Base-by-base conservation (phyloP, 1,140 invertebrate genomes). In the Bombus picipes region DNA sequence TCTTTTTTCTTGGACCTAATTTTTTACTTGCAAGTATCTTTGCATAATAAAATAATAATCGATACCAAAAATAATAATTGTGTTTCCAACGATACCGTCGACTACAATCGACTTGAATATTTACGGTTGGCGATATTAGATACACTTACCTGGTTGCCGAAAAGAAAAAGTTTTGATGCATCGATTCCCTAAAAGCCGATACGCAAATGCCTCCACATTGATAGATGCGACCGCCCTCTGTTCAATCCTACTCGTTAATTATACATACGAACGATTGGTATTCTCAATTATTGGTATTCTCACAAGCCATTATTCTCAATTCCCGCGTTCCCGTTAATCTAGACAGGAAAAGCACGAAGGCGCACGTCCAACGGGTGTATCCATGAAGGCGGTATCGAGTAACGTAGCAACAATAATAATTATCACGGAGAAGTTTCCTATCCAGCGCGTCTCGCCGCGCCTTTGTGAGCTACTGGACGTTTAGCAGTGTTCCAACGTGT, bases 321-420 rank as follows among this genome's bases (percentile, higher is more conserved):
- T 22, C 39, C 25, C 57, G 15, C 8, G 32, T 83, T 37, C 22
- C 5, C 28, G 73, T 39, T 34, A 53, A 77, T 83, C 81, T 47
- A 41, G 81, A 83, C 68, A 77, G 73, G n/a, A 28, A 74, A 15
- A 34, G 62, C 73, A 32, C 34, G n/a, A 57, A 59, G 62, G 22
- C 43, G 34, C 12, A 15, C 12, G 34, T 53, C 43, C 15, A 43
- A 41, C 43, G 37, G 9, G 3, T 12, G 34, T 65, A 71, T 47
- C 53, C 75, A 43, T 41, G 53, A 47, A 28, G 32, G 41, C 41
- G 13, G 78, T 85, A 81, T 74, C 81, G 62, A 53, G 53, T 47
- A 39, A 66, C 82, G n/a, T 37, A 53, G 82, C 82, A 85, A 87
- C 82, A 85, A 85, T 85, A 87, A 87, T 87, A 87, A 87, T 87